A percentile compares a stretch with the other conserved stretches of the same genome.
phyloP scores from a whole-genome alignment of 2,797 vertebrate species.

The Tenualosa ilisha region DNA sequence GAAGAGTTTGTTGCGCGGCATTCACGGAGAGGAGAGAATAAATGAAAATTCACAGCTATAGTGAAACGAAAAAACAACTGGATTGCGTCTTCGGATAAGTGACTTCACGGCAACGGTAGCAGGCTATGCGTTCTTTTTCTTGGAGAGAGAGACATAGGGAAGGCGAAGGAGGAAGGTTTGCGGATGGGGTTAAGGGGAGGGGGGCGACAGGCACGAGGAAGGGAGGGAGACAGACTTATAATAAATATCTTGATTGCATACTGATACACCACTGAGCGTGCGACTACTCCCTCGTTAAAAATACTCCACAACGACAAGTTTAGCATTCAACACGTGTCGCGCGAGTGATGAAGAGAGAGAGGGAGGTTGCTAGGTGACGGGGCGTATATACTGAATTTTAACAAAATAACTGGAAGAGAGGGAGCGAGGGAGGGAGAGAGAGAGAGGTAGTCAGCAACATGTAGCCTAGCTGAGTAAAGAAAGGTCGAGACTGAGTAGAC shows the following conservation, averaged over 20 bases:
- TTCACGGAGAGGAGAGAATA: neutral
- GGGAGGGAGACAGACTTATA: conserved; percentile 15
- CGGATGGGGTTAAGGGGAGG: conserved; percentile 20
- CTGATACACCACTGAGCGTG: conserved; percentile 44
- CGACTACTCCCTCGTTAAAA: conserved; percentile 28
- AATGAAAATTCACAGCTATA: neutral
- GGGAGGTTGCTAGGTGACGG: conserved; percentile 77
- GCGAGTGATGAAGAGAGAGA: conserved; percentile 64
- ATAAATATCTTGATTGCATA: conserved; percentile 51
- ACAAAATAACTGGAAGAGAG: conserved; percentile 68
- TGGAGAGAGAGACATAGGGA: neutral
- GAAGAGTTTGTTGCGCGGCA: neutral
- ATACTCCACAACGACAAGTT: conserved; percentile 63
- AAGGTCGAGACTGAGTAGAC: conserved; percentile 66
- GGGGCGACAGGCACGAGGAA: conserved; percentile 6
- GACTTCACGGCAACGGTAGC: conserved; percentile 13
- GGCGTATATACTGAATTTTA: conserved; percentile 83
- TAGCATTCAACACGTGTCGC: conserved; percentile 82
- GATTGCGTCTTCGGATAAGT: conserved; percentile 24
- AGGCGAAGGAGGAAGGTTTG: conserved; percentile 21
- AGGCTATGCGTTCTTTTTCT: conserved; percentile 17
- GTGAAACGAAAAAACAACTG: neutral
- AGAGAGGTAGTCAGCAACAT: conserved; percentile 67
- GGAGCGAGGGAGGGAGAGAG: conserved; percentile 37
- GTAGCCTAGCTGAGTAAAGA: conserved; percentile 65